Percentiles rank a stretch among this genome's conserved stretches.
These are phyloP conservation scores for Microcebus griseorufus DNA, from an alignment of 2,113 vertebrate species.

Conservation along the genomic window DNA sequence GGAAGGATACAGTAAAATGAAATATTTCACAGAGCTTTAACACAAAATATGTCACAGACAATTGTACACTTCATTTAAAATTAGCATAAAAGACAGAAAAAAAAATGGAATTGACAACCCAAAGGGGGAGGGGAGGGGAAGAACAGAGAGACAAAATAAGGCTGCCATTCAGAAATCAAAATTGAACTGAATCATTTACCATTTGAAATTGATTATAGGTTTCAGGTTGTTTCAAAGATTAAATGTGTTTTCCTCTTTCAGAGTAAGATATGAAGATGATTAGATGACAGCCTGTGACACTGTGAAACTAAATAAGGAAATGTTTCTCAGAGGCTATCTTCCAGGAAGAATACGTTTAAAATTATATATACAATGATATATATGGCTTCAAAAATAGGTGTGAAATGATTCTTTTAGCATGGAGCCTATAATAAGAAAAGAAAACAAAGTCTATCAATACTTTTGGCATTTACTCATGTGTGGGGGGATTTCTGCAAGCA, in stretches of 20 bases:
- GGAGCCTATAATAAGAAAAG: slow-evolving; percentile 27
- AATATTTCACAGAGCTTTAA: slow-evolving; percentile 22
- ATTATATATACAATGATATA: not conserved
- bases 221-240: slow-evolving; percentile 54
- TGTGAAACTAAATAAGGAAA: slow-evolving; percentile 55
- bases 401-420: slow-evolving; percentile 4
- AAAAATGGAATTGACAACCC: slow-evolving; percentile 22
- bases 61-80: slow-evolving; percentile 59
- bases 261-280: slow-evolving; percentile 7
- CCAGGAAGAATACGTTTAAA: slow-evolving; percentile 21
- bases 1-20: not conserved
- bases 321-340: slow-evolving; percentile 26
- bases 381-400: not conserved
- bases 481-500: not conserved
- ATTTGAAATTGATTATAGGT: slow-evolving; percentile 54
- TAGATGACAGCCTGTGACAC: slow-evolving; percentile 35
- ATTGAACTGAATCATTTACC: slow-evolving; percentile 1
- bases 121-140: not conserved
- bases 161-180: slow-evolving; percentile 52
- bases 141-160: slow-evolving; percentile 38
- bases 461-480: not conserved
- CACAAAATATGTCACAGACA: slow-evolving; percentile 32
- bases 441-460: slow-evolving; percentile 9
- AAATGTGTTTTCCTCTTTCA: slow-evolving; percentile 48
- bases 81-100: slow-evolving; percentile 3